phyloP scores from a whole-genome alignment of 2,797 vertebrate species.

The Phyllotis vaccarum region DNA sequence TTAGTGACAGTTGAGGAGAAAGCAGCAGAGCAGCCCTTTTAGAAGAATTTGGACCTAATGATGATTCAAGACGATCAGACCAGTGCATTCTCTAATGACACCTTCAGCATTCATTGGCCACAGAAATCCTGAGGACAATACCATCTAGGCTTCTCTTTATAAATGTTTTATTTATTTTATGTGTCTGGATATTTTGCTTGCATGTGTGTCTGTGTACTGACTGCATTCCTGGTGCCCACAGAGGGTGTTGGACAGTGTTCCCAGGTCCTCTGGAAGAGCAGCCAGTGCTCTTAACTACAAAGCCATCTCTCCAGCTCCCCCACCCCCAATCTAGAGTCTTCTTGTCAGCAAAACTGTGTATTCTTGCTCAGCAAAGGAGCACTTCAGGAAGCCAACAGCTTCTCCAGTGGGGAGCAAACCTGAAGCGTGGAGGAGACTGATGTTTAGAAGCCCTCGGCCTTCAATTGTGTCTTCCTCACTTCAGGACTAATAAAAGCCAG shows the following conservation, averaged over 20 bases:
- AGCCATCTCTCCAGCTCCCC: not conserved
- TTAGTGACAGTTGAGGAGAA: not conserved
- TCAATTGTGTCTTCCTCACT: not conserved
- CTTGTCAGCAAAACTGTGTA: not conserved
- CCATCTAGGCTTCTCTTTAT: not conserved
- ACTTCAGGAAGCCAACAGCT: not conserved
- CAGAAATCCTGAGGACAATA: not conserved
- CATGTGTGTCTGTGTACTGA: not conserved
- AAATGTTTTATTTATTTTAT: not conserved
- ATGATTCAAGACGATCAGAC: not conserved
- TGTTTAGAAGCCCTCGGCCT: not conserved
- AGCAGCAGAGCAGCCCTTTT: not conserved
- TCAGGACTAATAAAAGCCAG: not conserved
- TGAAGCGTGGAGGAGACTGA: not conserved
- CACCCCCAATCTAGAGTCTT: not conserved
- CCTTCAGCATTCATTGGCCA: fast-evolving
- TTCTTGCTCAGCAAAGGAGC: not conserved
- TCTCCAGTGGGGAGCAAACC: not conserved
- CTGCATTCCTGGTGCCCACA: not conserved
- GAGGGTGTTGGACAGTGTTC: not conserved
- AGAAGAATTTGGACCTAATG: constrained; percentile 5
- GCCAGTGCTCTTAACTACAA: not conserved
- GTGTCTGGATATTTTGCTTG: not conserved
- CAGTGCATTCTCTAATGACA: not conserved
- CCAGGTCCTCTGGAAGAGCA: not conserved